These are phyloP conservation scores for Cnemophilus loriae DNA, from an alignment of 2,113 vertebrate genomes.

Conservation along the genomic window DNA sequence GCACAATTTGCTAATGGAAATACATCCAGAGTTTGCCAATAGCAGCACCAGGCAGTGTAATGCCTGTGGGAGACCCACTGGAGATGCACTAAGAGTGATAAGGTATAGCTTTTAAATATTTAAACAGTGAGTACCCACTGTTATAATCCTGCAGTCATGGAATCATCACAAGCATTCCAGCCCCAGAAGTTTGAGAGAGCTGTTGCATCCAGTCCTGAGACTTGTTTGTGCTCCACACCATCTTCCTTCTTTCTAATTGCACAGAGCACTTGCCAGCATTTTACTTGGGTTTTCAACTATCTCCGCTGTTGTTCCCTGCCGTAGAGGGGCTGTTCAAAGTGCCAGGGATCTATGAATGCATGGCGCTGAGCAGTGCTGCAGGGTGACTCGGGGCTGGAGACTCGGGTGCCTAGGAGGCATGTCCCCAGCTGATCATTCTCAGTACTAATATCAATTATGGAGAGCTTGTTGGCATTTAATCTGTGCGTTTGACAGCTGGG, in stretches of 20 bases:
- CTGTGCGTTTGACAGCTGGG: neutral
- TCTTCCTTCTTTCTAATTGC: neutral
- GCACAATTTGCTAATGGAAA: neutral
- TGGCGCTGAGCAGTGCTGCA: neutral
- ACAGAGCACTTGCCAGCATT: neutral
- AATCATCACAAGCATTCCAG: neutral
- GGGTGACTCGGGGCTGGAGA: fast-evolving
- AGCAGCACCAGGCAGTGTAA: neutral
- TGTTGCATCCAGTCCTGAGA: neutral
- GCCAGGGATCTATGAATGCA: neutral
- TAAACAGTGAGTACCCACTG: neutral
- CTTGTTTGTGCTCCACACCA: neutral
- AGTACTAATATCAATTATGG: neutral
- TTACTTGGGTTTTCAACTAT: neutral
- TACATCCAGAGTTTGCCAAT: neutral
- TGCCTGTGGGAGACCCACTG: neutral
- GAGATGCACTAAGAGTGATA: neutral
- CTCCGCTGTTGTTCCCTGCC: neutral
- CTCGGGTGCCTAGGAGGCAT: neutral
- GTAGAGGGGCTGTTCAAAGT: neutral
- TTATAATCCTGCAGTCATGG: neutral
- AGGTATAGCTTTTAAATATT: neutral
- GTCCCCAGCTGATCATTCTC: neutral
- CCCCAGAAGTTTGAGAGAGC: neutral
- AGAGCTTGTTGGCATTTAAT: neutral